phyloP scores from a whole-genome alignment of 2,113 vertebrate genomes.

The Odontophorus gujanensis region DNA sequence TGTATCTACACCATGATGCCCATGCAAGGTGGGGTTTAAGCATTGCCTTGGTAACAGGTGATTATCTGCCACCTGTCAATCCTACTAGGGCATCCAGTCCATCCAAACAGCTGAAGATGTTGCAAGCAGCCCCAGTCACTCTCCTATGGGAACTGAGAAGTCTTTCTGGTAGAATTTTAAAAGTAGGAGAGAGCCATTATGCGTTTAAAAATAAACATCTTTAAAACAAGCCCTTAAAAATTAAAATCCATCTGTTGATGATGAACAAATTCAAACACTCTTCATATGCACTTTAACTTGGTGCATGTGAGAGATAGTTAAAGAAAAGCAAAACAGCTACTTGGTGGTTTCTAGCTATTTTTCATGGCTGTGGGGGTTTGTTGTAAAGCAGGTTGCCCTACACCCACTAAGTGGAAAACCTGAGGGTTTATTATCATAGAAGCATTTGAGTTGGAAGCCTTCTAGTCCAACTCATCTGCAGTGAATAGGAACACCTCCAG shows the following conservation, averaged over 20 bases:
- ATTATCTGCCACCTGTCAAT: neutral
- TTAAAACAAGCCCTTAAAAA: neutral
- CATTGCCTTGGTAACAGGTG: neutral
- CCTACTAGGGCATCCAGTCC: rapidly evolving
- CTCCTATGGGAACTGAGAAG: neutral
- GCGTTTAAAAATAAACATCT: constrained; percentile 10
- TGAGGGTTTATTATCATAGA: neutral
- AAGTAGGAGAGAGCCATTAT: neutral
- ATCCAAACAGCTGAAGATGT: neutral
- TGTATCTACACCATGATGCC: neutral
- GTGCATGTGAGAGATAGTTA: neutral
- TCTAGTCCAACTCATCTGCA: no score
- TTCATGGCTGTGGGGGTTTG: rapidly evolving
- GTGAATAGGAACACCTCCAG: no score
- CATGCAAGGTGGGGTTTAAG: neutral
- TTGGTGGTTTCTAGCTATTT: neutral
- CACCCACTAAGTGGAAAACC: neutral
- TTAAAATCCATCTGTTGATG: neutral
- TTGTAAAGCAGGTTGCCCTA: neutral
- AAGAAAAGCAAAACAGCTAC: neutral
- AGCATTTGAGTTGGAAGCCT: no score
- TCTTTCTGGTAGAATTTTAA: neutral
- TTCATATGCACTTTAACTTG: neutral
- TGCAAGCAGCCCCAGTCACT: neutral
- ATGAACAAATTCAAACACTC: neutral